Conservation (phyloP, 2,797 vertebrate species). For the Gobionotothen gibberifrons region DNA sequence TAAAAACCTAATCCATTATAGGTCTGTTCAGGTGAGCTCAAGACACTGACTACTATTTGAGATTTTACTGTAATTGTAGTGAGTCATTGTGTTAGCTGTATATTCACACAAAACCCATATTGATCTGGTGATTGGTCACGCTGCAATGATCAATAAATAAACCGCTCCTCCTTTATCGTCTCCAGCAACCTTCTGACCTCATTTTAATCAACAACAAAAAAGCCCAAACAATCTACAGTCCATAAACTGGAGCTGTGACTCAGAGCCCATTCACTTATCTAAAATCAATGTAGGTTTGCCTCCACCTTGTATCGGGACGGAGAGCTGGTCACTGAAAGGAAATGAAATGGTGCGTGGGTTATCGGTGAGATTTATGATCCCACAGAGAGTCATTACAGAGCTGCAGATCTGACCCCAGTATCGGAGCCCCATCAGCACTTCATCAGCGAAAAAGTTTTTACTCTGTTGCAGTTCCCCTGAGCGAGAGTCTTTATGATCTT, state of each 20-base stretch:
- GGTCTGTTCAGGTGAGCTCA: neutral
- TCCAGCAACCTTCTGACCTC: conserved; percentile 28
- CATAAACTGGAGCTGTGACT: neutral
- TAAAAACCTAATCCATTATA: neutral
- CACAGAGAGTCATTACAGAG: conserved; percentile 13
- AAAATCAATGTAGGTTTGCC: conserved; percentile 26
- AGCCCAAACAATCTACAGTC: neutral
- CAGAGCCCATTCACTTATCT: conserved; percentile 5
- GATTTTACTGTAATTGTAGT: neutral
- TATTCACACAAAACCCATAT: conserved; percentile 13
- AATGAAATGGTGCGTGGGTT: conserved; percentile 23
- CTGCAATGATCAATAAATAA: neutral
- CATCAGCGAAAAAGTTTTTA: neutral
- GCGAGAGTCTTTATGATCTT: neutral
- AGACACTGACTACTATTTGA: neutral
- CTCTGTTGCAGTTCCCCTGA: neutral
- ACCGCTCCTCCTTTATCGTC: neutral
- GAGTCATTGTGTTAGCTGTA: neutral
- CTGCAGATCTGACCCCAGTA: conserved; percentile 7
- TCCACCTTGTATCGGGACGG: neutral
- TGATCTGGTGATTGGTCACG: neutral
- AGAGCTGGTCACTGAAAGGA: neutral
- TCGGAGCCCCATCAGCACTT: neutral
- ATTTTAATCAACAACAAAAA: neutral
- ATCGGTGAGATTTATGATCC: conserved; percentile 10